These are phyloP conservation scores for Tamias sibiricus DNA, from an alignment of 2,113 vertebrate species.

Conservation along the genomic window DNA sequence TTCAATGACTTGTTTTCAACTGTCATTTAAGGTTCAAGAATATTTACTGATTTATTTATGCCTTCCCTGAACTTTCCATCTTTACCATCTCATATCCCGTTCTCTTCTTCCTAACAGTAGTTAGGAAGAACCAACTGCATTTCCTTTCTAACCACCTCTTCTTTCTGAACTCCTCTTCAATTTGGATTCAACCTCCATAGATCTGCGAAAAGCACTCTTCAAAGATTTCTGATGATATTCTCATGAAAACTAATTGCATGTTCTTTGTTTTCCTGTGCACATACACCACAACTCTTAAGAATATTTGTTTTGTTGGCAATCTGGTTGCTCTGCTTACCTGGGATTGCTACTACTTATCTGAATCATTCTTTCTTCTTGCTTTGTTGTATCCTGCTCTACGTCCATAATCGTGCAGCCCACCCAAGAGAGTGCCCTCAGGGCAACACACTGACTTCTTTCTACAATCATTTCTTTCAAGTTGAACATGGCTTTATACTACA, in stretches of 20 bases:
- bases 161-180: neutral
- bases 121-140: neutral
- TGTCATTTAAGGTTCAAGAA: neutral
- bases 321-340: neutral
- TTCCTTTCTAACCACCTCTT: neutral
- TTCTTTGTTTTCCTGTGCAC: neutral
- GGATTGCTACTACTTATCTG: neutral
- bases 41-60: neutral
- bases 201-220: neutral
- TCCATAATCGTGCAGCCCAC: neutral
- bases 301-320: neutral
- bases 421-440: neutral
- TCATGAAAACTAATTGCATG: neutral
- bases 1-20: neutral
- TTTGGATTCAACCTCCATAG: neutral
- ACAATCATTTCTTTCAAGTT: neutral
- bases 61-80: neutral
- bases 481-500: neutral
- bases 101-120: neutral
- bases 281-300: neutral
- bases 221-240: neutral
- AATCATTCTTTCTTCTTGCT: neutral
- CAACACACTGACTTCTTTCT: neutral
- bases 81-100: neutral
- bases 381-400: neutral